phyloP scores from a whole-genome alignment of 2,113 vertebrate species.

The Choloepus hoffmanni region DNA sequence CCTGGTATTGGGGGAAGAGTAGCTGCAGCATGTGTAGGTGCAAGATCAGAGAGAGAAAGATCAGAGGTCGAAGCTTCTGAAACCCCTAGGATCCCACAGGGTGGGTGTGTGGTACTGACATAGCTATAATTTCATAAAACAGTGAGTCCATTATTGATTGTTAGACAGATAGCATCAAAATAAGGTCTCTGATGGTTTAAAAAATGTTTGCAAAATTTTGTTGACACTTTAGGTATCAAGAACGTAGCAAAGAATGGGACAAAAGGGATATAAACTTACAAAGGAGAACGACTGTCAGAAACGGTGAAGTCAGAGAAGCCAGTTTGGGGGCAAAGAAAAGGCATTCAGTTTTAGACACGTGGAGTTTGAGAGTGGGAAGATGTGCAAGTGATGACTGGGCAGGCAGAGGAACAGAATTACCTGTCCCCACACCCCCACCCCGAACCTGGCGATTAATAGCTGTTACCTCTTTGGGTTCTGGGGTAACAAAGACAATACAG shows the following conservation, averaged over 20 bases:
- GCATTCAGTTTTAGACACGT: background rate
- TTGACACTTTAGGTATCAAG: background rate
- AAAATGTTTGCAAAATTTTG: conserved; percentile 23
- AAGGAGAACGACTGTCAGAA: background rate
- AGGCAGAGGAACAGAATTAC: background rate
- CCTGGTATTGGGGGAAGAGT: background rate
- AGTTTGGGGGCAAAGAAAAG: background rate
- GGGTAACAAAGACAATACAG: background rate
- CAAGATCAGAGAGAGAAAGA: background rate
- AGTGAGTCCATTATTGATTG: background rate
- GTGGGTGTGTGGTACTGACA: background rate
- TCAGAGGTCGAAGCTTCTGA: background rate
- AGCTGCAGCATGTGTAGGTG: background rate
- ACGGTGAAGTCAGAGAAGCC: background rate
- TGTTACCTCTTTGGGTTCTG: background rate
- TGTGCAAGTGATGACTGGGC: background rate
- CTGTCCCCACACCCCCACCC: background rate
- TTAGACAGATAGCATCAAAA: background rate
- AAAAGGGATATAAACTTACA: background rate
- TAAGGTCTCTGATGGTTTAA: background rate
- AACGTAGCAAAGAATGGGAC: background rate
- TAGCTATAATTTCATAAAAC: background rate
- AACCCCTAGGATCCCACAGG: background rate
- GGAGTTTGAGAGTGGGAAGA: background rate
- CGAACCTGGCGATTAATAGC: background rate